phyloP scores from a whole-genome alignment of 2,888 invertebrate species.

The Mythimna vitellina region DNA sequence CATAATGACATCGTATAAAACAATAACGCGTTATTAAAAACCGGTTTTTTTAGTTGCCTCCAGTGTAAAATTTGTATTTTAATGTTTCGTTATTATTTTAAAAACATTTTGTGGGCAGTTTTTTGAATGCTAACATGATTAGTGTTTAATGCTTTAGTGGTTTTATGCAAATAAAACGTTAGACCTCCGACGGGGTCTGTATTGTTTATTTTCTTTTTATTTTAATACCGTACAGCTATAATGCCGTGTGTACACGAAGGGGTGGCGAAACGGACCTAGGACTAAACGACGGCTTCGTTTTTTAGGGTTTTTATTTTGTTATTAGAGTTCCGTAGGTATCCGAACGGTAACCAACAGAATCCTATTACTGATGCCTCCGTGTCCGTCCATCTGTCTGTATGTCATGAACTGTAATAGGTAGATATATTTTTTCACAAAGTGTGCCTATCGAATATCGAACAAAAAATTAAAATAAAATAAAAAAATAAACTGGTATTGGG shows the following conservation, averaged over 20 bases:
- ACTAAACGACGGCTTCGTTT: constrained; percentile 60
- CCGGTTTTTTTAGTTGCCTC: constrained; percentile 21
- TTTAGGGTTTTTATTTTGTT: constrained; percentile 65
- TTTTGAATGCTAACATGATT: constrained; percentile 65
- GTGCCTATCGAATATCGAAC: too few relatives aligned
- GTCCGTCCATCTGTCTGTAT: too few relatives aligned
- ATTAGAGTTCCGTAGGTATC: too few relatives aligned
- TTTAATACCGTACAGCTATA: constrained; percentile 72
- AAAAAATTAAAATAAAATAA: too few relatives aligned
- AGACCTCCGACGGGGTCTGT: constrained; percentile 65
- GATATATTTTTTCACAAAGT: too few relatives aligned
- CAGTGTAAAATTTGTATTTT: constrained; percentile 15
- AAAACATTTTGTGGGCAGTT: constrained; percentile 35
- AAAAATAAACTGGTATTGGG: too few relatives aligned
- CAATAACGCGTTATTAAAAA: constrained; percentile 31
- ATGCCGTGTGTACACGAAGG: constrained; percentile 76
- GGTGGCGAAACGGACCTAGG: constrained; percentile 76
- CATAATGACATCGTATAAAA: constrained; percentile 38
- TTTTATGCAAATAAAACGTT: constrained; percentile 70
- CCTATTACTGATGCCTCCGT: too few relatives aligned
- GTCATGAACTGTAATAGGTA: too few relatives aligned
- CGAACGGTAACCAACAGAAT: too few relatives aligned
- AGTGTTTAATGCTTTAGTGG: constrained; percentile 64
- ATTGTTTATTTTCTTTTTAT: constrained; percentile 79
- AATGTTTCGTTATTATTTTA: constrained; percentile 35